Percentiles rank a stretch among this genome's conserved stretches.
phyloP scores from a whole-genome alignment of 2,888 invertebrate genomes.

The Timandra comae region DNA sequence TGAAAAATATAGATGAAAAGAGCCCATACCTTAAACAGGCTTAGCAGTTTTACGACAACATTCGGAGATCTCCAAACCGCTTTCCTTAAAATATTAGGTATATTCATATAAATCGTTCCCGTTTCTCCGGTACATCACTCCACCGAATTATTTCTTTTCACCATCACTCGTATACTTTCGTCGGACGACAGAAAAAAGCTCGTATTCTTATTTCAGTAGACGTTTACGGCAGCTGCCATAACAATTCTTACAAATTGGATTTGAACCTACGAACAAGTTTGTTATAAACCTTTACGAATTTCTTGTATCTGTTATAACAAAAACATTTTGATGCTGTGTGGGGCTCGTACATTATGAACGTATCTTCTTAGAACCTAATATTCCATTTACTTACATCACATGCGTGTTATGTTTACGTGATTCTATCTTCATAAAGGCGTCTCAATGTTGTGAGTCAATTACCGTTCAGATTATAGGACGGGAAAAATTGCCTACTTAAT shows the following conservation, averaged over 20 bases:
- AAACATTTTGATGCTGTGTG: slow-evolving; percentile 9
- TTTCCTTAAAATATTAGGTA: slow-evolving; percentile 59
- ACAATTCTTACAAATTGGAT: slow-evolving; percentile 58
- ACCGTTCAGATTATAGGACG: neutral
- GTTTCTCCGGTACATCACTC: slow-evolving; percentile 44
- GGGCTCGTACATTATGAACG: neutral
- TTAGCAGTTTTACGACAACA: slow-evolving; percentile 58
- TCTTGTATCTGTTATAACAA: slow-evolving; percentile 16
- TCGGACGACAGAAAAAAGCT: slow-evolving; percentile 44
- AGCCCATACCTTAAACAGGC: slow-evolving; percentile 24
- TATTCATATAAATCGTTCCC: slow-evolving; percentile 58
- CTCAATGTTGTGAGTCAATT: neutral
- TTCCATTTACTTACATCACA: slow-evolving; percentile 1
- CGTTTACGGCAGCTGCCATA: slow-evolving; percentile 45
- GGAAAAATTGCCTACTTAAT: too few relatives aligned
- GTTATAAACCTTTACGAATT: slow-evolving; percentile 37
- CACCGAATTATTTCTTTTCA: slow-evolving; percentile 42
- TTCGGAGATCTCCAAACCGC: slow-evolving; percentile 51
- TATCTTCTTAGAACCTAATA: neutral
- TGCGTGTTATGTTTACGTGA: neutral
- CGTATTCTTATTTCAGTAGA: slow-evolving; percentile 49
- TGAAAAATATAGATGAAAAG: too few relatives aligned
- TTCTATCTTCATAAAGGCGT: slow-evolving; percentile 1
- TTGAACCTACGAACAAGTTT: slow-evolving; percentile 39
- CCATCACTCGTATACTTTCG: slow-evolving; percentile 33